Percentiles rank a stretch among this genome's conserved stretches.
Conservation (phyloP, 2,888 invertebrate species). For the Ichneumoninae sp. region DNA sequence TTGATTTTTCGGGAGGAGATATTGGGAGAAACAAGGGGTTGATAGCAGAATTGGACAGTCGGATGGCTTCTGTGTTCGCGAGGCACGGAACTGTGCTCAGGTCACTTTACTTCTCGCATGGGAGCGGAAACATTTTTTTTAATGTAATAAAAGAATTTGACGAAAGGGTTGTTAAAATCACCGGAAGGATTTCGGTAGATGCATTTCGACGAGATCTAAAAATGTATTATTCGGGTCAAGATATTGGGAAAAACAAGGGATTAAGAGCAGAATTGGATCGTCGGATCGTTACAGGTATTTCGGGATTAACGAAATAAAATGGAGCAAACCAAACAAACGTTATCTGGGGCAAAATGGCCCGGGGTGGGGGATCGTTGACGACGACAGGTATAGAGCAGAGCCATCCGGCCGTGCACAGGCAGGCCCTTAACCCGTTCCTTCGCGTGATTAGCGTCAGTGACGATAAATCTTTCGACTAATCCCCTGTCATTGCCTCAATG, state of each 20-base stretch:
- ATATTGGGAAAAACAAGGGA: background rate
- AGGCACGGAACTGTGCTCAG: too few species aligned
- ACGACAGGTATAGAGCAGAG: conserved; percentile 1
- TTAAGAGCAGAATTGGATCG: background rate
- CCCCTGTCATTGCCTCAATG: conserved; percentile 1
- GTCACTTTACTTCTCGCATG: too few species aligned
- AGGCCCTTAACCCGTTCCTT: background rate
- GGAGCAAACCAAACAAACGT: background rate
- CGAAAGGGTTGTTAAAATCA: background rate
- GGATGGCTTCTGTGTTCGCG: too few species aligned
- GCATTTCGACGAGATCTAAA: background rate
- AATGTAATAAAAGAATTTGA: background rate
- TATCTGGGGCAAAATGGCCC: background rate
- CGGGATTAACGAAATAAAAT: background rate
- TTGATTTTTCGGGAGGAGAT: too few species aligned
- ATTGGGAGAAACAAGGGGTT: too few species aligned
- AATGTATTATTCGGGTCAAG: background rate
- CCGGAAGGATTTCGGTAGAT: background rate
- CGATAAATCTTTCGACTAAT: conserved; percentile 28
- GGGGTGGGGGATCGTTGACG: background rate
- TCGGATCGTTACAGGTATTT: background rate
- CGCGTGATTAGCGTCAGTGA: background rate
- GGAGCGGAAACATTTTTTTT: too few species aligned
- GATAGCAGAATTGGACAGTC: too few species aligned
- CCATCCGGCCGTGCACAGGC: background rate